These are phyloP conservation scores for Onthophagus sagittarius DNA, from an alignment of 2,888 invertebrate genomes.

Conservation along the genomic window DNA sequence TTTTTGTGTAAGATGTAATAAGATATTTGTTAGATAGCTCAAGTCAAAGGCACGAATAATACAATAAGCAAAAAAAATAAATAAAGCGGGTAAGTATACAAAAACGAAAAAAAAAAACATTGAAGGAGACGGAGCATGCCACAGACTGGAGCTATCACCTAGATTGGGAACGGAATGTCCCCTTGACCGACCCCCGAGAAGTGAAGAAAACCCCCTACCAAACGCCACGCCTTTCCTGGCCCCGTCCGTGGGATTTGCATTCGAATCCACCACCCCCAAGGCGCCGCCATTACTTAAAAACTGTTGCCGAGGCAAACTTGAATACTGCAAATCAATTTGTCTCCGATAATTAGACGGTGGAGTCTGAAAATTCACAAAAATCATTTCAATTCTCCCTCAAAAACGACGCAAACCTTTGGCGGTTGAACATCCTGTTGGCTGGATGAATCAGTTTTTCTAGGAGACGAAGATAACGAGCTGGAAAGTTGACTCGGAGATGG, in stretches of 20 bases:
- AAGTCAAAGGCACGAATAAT: slow-evolving; percentile 24
- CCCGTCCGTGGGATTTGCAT: slow-evolving; percentile 48
- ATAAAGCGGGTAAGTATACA: neutral
- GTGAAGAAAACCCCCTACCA: slow-evolving; percentile 60
- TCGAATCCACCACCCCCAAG: slow-evolving; percentile 41
- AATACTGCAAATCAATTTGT: slow-evolving; percentile 73
- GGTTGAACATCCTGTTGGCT: slow-evolving; percentile 32
- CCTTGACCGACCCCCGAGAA: slow-evolving; percentile 60
- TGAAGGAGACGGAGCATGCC: slow-evolving; percentile 24
- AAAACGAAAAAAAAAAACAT: neutral
- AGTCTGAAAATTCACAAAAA: slow-evolving; percentile 52
- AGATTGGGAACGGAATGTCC: slow-evolving; percentile 89
- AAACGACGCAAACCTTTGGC: slow-evolving; percentile 39
- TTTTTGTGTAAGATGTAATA: slow-evolving; percentile 4
- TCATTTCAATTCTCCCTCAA: too few species aligned
- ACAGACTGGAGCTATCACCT: slow-evolving; percentile 59
- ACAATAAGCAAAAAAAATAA: neutral
- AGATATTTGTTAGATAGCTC: slow-evolving; percentile 32
- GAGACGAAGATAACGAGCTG: slow-evolving; percentile 35
- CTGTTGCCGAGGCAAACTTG: slow-evolving; percentile 73
- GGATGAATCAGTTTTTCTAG: slow-evolving; percentile 37
- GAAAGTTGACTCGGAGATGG: slow-evolving; percentile 51
- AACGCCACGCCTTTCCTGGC: slow-evolving; percentile 67
- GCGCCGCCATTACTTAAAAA: slow-evolving; percentile 49
- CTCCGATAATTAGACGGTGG: slow-evolving; percentile 72